phyloP scores from a whole-genome alignment of 1,140 invertebrate species.

The Artemia franciscana region DNA sequence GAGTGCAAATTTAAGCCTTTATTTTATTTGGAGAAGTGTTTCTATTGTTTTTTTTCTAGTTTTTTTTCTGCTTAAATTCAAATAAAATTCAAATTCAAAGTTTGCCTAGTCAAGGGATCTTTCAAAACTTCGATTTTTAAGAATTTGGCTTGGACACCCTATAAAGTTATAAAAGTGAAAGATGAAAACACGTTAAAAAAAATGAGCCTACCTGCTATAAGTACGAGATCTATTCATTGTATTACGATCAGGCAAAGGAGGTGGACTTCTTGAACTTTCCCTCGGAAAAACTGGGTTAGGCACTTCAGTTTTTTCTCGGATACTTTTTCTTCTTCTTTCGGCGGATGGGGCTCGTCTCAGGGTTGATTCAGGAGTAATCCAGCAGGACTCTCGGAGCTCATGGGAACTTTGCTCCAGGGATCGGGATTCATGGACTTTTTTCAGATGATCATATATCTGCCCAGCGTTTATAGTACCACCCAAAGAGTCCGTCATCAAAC shows the following conservation, averaged over 20 bases:
- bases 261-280: neutral
- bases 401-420: neutral
- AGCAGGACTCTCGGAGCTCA: neutral
- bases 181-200: neutral
- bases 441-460: neutral
- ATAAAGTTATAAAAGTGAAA: neutral
- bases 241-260: neutral
- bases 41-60: too few species aligned
- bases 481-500: neutral
- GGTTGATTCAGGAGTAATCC: neutral
- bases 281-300: neutral
- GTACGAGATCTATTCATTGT: neutral
- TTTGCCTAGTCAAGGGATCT: too few species aligned
- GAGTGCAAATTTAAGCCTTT: too few species aligned
- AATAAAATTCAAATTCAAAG: too few species aligned
- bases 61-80: too few species aligned
- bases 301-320: neutral
- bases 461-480: neutral
- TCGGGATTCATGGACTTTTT: neutral
- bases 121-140: too few species aligned
- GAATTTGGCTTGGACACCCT: neutral
- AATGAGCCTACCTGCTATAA: neutral
- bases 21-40: too few species aligned
- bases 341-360: neutral
- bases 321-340: neutral